These are phyloP conservation scores for Lampropteryx suffumata DNA, from an alignment of 2,888 invertebrate genomes.

Conservation along the genomic window DNA sequence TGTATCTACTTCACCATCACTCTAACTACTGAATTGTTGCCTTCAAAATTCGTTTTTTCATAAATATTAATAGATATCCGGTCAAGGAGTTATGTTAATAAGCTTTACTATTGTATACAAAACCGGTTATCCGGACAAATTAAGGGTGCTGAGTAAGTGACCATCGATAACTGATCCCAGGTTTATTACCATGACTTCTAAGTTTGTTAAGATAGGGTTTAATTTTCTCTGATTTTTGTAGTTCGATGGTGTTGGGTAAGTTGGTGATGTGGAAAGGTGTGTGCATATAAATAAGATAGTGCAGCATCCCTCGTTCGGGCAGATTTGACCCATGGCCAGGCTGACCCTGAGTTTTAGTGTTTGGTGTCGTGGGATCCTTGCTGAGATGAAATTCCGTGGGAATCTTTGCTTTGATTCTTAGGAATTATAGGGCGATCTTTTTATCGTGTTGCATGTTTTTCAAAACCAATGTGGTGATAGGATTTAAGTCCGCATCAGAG, in stretches of 20 bases:
- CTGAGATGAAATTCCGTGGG: slow-evolving; percentile 67
- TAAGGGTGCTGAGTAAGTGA: slow-evolving; percentile 68
- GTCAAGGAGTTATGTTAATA: slow-evolving; percentile 82
- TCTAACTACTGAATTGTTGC: slow-evolving; percentile 31
- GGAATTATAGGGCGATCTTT: too few relatives aligned
- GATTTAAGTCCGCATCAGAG: too few relatives aligned
- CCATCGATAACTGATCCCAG: slow-evolving; percentile 23
- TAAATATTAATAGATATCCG: slow-evolving; percentile 78
- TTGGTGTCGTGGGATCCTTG: slow-evolving; percentile 70
- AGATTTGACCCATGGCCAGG: slow-evolving; percentile 68
- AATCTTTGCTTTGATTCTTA: slow-evolving; percentile 34
- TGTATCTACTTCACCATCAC: slow-evolving; percentile 33
- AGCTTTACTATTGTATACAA: slow-evolving; percentile 63
- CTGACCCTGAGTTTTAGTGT: slow-evolving; percentile 68
- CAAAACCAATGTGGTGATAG: too few relatives aligned
- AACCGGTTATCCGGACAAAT: slow-evolving; percentile 73
- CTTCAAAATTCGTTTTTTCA: slow-evolving; percentile 31
- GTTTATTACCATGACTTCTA: slow-evolving; percentile 26
- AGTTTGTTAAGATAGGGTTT: slow-evolving; percentile 32
- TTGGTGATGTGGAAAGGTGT: slow-evolving; percentile 64
- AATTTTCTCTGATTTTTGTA: slow-evolving; percentile 30
- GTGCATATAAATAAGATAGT: slow-evolving; percentile 74
- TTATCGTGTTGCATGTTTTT: too few relatives aligned
- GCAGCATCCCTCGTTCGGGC: slow-evolving; percentile 68
- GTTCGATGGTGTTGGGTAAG: slow-evolving; percentile 1